phyloP scores from a whole-genome alignment of 2,888 invertebrate species.

The Andrena hattorfiana region DNA sequence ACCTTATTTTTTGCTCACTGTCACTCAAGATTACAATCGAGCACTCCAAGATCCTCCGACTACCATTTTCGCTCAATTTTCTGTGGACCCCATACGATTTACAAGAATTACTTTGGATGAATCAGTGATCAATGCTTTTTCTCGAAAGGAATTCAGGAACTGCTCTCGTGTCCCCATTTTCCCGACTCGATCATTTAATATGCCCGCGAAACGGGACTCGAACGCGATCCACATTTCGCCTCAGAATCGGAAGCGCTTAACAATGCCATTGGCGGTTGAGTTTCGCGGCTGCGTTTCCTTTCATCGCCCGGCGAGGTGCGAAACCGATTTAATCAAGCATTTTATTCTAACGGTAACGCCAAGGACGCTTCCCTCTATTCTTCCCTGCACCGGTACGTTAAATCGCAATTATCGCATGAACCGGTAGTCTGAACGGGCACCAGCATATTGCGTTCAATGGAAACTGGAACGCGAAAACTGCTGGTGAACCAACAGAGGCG shows the following conservation, averaged over 20 bases:
- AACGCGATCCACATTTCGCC: background rate
- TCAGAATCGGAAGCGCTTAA: conserved; percentile 1
- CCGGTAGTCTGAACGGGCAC: conserved; percentile 8
- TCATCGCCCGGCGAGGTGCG: background rate
- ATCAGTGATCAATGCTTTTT: background rate
- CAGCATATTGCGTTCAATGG: conserved; percentile 26
- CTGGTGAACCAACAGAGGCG: background rate
- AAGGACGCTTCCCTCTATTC: conserved; percentile 62
- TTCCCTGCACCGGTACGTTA: conserved; percentile 29
- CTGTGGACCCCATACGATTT: no score
- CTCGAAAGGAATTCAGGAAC: background rate
- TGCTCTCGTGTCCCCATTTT: no score
- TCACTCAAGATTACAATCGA: background rate
- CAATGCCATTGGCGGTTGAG: conserved; percentile 3
- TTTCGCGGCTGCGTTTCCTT: background rate
- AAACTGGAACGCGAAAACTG: conserved; percentile 49
- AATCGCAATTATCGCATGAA: conserved; percentile 40
- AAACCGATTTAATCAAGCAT: conserved; percentile 34
- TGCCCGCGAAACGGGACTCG: background rate
- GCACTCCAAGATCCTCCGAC: no score
- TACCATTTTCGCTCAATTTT: no score
- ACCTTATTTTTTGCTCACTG: background rate
- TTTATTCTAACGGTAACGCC: conserved; percentile 40
- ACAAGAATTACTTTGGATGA: background rate
- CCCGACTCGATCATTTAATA: background rate